These are phyloP conservation scores for Sesamia nonagrioides DNA, from an alignment of 1,140 invertebrate species.

Conservation along the genomic window DNA sequence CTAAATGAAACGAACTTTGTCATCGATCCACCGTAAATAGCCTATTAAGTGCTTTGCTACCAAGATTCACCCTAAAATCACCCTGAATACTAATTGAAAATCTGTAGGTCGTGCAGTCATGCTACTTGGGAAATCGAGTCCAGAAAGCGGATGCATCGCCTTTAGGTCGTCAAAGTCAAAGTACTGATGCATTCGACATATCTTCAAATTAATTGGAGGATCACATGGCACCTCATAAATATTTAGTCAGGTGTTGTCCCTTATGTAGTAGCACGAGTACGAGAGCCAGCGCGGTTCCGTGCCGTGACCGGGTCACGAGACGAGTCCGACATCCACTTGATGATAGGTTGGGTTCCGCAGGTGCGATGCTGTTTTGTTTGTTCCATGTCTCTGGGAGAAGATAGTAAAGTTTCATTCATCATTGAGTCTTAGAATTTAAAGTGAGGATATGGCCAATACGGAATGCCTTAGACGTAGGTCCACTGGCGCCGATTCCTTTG, in stretches of 20 bases:
- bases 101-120: not conserved
- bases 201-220: slow-evolving; percentile 42
- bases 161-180: slow-evolving; percentile 16
- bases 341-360: slow-evolving; percentile 25
- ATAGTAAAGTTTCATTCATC: not conserved
- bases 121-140: not conserved
- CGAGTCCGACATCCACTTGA: slow-evolving; percentile 60
- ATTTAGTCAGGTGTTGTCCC: slow-evolving; percentile 39
- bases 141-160: slow-evolving; percentile 7
- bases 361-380: not conserved
- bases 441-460: too few species aligned
- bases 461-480: too few species aligned
- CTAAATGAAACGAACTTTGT: too few species aligned
- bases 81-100: not conserved
- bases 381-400: not conserved
- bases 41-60: too few species aligned
- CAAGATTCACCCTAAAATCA: not conserved
- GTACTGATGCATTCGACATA: slow-evolving; percentile 22
- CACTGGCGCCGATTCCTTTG: too few species aligned
- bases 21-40: too few species aligned
- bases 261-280: slow-evolving; percentile 36
- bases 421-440: too few species aligned
- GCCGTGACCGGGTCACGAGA: slow-evolving; percentile 74
- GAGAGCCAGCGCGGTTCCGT: slow-evolving; percentile 62
- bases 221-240: slow-evolving; percentile 26